phyloP scores from a whole-genome alignment of 2,888 invertebrate species.

The Parthenolecanium corni region DNA sequence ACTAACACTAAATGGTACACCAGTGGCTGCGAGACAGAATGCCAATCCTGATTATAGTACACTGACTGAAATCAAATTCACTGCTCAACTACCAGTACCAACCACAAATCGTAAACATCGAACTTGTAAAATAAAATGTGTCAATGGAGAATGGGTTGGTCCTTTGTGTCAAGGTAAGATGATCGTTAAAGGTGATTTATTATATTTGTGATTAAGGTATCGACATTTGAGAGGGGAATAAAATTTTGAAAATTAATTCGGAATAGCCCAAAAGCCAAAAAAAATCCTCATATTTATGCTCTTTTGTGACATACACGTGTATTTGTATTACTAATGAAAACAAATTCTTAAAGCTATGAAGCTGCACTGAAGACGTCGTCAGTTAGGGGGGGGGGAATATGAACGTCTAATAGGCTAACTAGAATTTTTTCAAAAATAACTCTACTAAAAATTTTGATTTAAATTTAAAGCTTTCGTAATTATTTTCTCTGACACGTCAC shows the following conservation, averaged over 20 bases:
- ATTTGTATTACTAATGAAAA: background rate
- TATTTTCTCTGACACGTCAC: too few species aligned
- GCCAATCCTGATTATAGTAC: constrained; percentile 39
- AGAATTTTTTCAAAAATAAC: too few species aligned
- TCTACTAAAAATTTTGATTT: too few species aligned
- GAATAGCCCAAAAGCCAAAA: background rate
- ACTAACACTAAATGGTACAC: constrained; percentile 41
- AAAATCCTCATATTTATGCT: background rate
- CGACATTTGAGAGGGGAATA: background rate
- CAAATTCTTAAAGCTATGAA: background rate
- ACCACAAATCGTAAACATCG: constrained; percentile 40
- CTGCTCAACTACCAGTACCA: constrained; percentile 61
- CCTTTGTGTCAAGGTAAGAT: constrained; percentile 64
- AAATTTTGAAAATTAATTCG: background rate
- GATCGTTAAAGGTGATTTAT: background rate
- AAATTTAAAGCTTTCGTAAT: too few species aligned
- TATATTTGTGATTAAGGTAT: background rate
- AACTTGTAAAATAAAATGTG: constrained; percentile 72
- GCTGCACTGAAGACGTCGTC: too few species aligned
- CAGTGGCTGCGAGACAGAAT: constrained; percentile 37
- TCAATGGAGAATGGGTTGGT: constrained; percentile 74
- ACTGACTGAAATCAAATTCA: constrained; percentile 52
- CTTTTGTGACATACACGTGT: background rate
- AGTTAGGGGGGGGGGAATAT: too few species aligned
- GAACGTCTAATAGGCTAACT: too few species aligned